Percentiles rank a stretch among this genome's conserved stretches.
phyloP scores from a whole-genome alignment of 2,888 invertebrate species.

The Scaptomyza cyrtandrae region DNA sequence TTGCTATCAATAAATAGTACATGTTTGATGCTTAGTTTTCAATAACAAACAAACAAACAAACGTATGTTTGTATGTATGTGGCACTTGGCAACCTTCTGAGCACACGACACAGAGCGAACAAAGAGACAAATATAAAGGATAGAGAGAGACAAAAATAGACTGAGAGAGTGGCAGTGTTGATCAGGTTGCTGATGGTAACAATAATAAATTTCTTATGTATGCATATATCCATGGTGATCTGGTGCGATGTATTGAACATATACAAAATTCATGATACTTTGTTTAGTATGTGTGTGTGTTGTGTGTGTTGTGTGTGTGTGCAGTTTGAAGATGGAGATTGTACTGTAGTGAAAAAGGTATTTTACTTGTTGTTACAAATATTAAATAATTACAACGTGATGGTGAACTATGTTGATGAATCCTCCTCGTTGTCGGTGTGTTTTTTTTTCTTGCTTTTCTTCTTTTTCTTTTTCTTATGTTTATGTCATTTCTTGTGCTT shows the following conservation, averaged over 20 bases:
- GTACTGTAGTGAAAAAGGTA: background rate
- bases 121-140: background rate
- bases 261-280: background rate
- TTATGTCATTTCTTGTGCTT: slow-evolving; percentile 17
- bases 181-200: slow-evolving; percentile 57
- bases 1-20: slow-evolving; percentile 74
- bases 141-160: background rate
- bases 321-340: background rate
- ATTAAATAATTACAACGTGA: background rate
- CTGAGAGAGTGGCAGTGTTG: slow-evolving; percentile 18
- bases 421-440: background rate
- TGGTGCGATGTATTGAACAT: slow-evolving; percentile 12
- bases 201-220: slow-evolving; percentile 1
- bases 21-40: slow-evolving; percentile 70
- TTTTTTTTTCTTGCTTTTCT: background rate
- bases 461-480: background rate
- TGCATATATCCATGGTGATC: slow-evolving; percentile 56
- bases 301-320: background rate
- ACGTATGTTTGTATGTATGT: background rate
- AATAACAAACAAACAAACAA: slow-evolving; percentile 79
- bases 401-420: background rate
- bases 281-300: background rate
- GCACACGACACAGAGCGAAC: background rate
- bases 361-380: background rate
- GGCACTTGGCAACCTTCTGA: slow-evolving; percentile 60